A percentile compares a stretch with the other conserved stretches of the same genome.
These are phyloP conservation scores for Nanger granti DNA, from an alignment of 2,113 vertebrate genomes.

Conservation along the genomic window DNA sequence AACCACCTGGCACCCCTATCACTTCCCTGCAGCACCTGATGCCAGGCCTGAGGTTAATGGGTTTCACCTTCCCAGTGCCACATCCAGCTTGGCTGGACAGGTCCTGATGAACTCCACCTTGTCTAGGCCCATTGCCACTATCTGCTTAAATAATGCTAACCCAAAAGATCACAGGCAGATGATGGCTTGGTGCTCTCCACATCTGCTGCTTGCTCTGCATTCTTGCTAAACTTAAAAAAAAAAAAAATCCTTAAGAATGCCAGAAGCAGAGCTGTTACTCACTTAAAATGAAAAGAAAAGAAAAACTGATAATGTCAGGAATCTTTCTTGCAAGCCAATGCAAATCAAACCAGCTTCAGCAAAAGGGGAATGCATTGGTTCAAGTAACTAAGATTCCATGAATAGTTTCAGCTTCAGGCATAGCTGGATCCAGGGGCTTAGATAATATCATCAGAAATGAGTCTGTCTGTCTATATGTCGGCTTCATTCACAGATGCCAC, in stretches of 20 bases:
- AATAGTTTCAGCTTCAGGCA: not conserved
- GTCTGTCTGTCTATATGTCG: not conserved
- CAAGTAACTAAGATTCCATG: not conserved
- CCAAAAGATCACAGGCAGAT: not conserved
- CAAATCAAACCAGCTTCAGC: not conserved
- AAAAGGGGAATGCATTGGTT: not conserved
- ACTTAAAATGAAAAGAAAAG: not conserved
- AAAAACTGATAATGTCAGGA: not conserved
- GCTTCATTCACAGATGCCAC: not conserved
- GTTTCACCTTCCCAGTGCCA: no score
- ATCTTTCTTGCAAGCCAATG: not conserved
- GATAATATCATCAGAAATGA: not conserved
- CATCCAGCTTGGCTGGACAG: not conserved
- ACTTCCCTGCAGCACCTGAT: not conserved
- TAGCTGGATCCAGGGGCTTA: not conserved
- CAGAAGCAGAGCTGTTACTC: not conserved
- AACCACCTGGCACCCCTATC: not conserved
- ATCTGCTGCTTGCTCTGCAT: conserved; percentile 3
- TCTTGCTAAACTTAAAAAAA: not conserved
- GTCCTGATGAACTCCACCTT: not conserved
- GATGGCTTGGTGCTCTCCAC: not conserved
- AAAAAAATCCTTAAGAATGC: not conserved
- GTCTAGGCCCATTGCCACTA: fast-evolving
- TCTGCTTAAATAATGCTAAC: not conserved
- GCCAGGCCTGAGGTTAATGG: not conserved